phyloP scores from a whole-genome alignment of 2,797 vertebrate genomes.

The Distichodus sexfasciatus region DNA sequence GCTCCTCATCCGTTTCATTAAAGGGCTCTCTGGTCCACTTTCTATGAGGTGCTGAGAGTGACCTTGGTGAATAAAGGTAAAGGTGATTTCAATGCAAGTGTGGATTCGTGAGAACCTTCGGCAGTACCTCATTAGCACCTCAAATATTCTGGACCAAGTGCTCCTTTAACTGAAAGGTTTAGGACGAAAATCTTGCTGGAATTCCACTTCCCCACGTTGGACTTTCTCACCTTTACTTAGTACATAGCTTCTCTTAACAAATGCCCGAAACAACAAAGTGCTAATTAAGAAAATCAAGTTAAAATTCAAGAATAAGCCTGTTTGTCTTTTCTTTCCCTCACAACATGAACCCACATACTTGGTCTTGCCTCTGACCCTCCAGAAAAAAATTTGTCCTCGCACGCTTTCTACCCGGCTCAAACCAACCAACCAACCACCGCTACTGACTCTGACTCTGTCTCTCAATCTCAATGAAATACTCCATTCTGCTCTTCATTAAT shows the following conservation, averaged over 20 bases:
- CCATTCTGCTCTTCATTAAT: slow-evolving; percentile 1
- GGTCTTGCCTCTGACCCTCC: not conserved
- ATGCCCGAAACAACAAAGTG: slow-evolving; percentile 26
- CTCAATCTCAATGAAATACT: not conserved
- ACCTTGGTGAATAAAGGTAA: too few relatives aligned
- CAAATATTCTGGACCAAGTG: too few relatives aligned
- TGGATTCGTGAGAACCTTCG: too few relatives aligned
- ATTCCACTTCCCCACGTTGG: too few relatives aligned
- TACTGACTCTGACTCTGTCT: slow-evolving; percentile 4
- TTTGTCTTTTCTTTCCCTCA: slow-evolving; percentile 3
- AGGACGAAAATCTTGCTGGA: too few relatives aligned
- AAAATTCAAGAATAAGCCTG: not conserved
- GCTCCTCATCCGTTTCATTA: too few relatives aligned
- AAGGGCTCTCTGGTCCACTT: too few relatives aligned
- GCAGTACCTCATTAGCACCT: too few relatives aligned
- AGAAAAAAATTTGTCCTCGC: not conserved
- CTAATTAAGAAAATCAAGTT: slow-evolving; percentile 15
- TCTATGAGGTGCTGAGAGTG: too few relatives aligned
- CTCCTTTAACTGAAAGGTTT: too few relatives aligned
- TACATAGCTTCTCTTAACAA: slow-evolving; percentile 12
- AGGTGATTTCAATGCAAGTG: too few relatives aligned
- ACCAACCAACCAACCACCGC: slow-evolving; percentile 14
- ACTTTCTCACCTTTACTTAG: too few relatives aligned
- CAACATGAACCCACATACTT: not conserved
- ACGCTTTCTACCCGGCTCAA: not conserved